Base-by-base conservation (phyloP, 2,888 invertebrate genomes). In the Diaphora mendica region DNA sequence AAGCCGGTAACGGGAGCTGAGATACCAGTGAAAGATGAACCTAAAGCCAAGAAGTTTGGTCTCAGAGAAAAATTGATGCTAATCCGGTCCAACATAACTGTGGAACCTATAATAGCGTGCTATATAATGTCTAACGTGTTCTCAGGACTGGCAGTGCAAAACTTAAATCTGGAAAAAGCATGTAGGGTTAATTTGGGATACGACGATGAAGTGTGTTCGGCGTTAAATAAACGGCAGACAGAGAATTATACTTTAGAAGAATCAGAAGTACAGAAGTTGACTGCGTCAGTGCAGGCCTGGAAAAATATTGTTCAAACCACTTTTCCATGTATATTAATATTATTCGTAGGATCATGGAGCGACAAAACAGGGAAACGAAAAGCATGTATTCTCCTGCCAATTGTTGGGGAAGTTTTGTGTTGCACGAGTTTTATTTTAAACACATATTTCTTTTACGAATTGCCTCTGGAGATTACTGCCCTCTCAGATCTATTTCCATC, bases 161-260 rank as follows among this genome's bases (percentile, higher is more conserved):
- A 98, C 93, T 93, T 98, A 75, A 98, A 98, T 91, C 96, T 98
- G 85, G 98, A 98, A 90, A 98, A 98, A 91, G 98, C 98, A 4
- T 98, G 98, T 89, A 95, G 98, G 73, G 98, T 98, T 39, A 98
- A 98, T 89, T 96, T 98, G 88, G 96, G 96, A 0, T 98, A 98
- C 83, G 96, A 97, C 44, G 96, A 97, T 76, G 96, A 97, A 87
- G 96, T 98, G 48, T 98, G 98, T 89, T 96, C 97, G 80, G 98
- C 98, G 1, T 91, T 98, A 62, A 97, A 97, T 30, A 96, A 96
- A 69, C 96, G 98, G 81, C 96, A 97, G 85, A 98, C 98, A 23
- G 96, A 96, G 68, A 97, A 97, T 86, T 97, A 96, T 87, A 97
- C 97, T 1, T 86, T 91, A 68, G 96, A 97, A 87, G 97, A 97